Conservation (phyloP, 2,113 vertebrate genomes). For the Actenoides hombroni region DNA sequence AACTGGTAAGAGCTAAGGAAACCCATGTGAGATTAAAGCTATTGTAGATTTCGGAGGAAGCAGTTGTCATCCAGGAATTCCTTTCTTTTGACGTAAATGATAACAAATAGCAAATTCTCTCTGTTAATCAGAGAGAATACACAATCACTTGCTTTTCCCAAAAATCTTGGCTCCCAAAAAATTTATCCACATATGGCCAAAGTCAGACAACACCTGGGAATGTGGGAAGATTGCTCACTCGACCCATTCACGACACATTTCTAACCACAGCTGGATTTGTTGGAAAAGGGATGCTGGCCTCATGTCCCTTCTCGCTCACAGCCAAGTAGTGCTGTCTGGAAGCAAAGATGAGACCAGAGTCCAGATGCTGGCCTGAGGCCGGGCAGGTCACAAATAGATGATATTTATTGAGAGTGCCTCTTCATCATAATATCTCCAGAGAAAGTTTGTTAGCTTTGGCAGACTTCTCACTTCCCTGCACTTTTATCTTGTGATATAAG, state of each 20-base stretch:
- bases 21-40: neutral
- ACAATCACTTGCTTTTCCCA: neutral
- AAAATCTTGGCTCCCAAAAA: neutral
- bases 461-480: neutral
- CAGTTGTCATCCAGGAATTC: neutral
- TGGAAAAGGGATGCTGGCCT: neutral
- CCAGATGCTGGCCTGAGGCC: neutral
- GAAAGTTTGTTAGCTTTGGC: neutral
- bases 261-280: neutral
- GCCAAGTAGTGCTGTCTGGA: neutral
- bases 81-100: neutral
- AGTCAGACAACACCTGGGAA: neutral
- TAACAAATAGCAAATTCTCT: neutral
- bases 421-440: neutral
- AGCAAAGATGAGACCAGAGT: neutral
- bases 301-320: accelerated
- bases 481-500: neutral
- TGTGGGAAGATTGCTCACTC: accelerated
- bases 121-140: neutral
- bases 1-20: neutral
- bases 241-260: neutral
- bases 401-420: neutral
- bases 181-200: neutral
- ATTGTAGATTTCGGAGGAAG: neutral
- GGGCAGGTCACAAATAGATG: neutral